phyloP scores from a whole-genome alignment of 2,113 vertebrate genomes.

The Barbus barbus region DNA sequence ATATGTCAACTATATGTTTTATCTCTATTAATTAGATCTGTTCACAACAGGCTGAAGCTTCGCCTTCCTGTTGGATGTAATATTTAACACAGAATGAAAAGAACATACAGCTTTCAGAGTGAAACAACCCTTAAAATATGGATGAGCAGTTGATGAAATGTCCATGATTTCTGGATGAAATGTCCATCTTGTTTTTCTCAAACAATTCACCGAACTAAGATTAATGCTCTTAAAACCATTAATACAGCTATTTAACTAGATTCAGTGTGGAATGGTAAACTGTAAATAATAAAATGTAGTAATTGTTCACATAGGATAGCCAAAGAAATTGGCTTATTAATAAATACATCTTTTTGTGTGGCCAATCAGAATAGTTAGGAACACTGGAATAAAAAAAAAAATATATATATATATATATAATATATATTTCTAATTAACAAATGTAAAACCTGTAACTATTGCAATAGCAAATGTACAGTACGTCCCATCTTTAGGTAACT shows the following conservation, averaged over 20 bases:
- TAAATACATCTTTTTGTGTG: background rate
- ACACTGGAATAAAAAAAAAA: too few relatives aligned
- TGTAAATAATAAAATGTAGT: background rate
- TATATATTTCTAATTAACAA: background rate
- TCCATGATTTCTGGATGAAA: background rate
- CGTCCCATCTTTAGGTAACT: too few relatives aligned
- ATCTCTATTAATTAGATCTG: background rate
- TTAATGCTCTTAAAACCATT: background rate
- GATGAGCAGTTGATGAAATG: background rate
- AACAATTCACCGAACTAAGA: background rate
- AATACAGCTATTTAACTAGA: background rate
- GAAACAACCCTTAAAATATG: constrained; percentile 1
- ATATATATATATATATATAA: too few relatives aligned
- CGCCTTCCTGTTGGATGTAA: background rate
- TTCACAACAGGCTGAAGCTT: background rate
- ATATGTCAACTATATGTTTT: background rate
- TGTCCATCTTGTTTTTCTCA: background rate
- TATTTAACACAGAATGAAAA: constrained; percentile 20
- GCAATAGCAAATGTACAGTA: background rate
- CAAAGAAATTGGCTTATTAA: background rate
- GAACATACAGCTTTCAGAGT: background rate
- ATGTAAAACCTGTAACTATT: background rate
- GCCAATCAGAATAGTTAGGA: too few relatives aligned
- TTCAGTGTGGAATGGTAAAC: background rate
- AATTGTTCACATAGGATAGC: background rate